Percentiles rank a stretch among this genome's conserved stretches.
These are phyloP conservation scores for Ramphastos sulfuratus DNA, from an alignment of 2,113 vertebrate genomes.

Conservation along the genomic window DNA sequence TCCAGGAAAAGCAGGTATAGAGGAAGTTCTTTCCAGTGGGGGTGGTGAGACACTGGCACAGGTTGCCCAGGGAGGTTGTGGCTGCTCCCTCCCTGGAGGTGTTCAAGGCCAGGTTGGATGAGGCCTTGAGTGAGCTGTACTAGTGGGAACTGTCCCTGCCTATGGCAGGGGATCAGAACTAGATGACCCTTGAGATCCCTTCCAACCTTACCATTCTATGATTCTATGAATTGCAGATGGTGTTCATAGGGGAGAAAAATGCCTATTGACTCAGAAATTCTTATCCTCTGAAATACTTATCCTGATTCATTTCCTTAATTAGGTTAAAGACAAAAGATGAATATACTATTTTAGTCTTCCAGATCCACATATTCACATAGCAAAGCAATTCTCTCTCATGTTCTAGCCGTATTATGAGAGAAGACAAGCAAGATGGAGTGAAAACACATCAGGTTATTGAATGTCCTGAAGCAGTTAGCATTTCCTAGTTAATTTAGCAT, in stretches of 20 bases:
- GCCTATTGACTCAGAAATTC: background rate
- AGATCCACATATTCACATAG: background rate
- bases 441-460: background rate
- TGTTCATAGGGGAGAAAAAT: background rate
- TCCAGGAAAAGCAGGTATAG: background rate
- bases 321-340: background rate
- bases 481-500: background rate
- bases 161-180: no score
- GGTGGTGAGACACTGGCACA: no score
- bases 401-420: background rate
- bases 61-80: no score
- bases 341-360: background rate
- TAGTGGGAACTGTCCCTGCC: no score
- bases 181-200: no score
- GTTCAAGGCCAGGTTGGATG: no score
- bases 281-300: no score
- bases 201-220: no score
- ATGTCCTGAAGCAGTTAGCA: background rate
- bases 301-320: background rate
- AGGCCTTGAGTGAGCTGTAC: no score
- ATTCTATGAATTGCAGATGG: background rate
- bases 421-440: background rate
- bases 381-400: background rate
- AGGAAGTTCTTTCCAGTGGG: no score
- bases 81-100: no score